Base-by-base conservation (phyloP, 1,140 invertebrate genomes). In the Vanessa tameamea region DNA sequence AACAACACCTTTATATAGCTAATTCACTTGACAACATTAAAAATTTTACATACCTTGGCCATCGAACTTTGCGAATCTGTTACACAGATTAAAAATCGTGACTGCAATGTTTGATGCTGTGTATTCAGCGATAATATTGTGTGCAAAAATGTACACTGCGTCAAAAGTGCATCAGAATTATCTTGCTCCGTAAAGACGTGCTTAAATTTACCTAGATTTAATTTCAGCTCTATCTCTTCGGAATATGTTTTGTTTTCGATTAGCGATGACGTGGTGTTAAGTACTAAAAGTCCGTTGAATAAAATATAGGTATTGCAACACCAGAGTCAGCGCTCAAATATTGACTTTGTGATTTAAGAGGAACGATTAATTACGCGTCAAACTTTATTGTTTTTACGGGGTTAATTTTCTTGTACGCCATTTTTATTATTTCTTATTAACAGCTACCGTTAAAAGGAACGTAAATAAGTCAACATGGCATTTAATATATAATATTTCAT, bases 301-400 rank as follows among this genome's bases (percentile, higher is more conserved):
- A 26, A 23, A 13, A 20, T 64, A 20, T 48, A 64, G 64, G 43
- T 66, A 66, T 66, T 66, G 64, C 64, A 66, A 64, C 63, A 47
- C 47, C 16, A 26, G 50, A 66, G 47, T 51, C 59, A 74, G 66
- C 47, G 43, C 47, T 66, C 50, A 79, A 78, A 82, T 81, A 81
- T 82, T 82, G 80, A 79, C 77, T 79, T 76, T 71, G 71, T 76
- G 53, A 73, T 69, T 74, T 63, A 77, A 77, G 77, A 80, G 26
- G 26, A 15, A 61, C 23, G 57, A 61, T 82, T 82, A 78, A 82
- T 80, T 80, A 74, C 57, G 31, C 57, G 31, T 57, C 73, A 72
- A 72, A 73, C 76, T 77, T 77, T 78, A 82, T 80, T 82, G 75
- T 82, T 73, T 78, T 78, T 37, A 66, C 20, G 61, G 50, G 71